Evolutionary conservation across 2,113 vertebrate species (phyloP).

Genomic region (Acrocephalus arundinaceus): DNA sequence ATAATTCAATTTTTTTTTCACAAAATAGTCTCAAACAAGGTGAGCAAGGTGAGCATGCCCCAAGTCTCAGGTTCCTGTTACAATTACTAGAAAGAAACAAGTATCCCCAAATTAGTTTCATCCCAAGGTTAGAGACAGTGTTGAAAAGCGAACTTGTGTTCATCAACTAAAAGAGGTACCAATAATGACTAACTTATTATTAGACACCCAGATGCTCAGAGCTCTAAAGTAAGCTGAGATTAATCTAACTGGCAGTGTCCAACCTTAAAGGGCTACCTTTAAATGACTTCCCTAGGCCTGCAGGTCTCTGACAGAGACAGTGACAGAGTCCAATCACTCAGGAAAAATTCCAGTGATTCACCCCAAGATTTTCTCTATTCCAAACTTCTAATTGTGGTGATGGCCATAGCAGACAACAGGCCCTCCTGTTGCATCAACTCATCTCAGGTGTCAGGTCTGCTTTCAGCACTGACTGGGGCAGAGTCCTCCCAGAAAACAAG

Average conservation of each 20-base stretch:
- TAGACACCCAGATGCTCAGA: neutral
- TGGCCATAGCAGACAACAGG: rapidly evolving
- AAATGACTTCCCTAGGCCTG: neutral
- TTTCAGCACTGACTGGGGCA: neutral
- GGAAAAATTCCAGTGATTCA: neutral
- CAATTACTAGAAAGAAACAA: neutral
- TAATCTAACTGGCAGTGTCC: neutral
- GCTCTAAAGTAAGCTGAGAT: neutral
- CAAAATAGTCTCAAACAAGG: neutral
- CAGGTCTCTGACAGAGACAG: neutral
- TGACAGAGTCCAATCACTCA: neutral
- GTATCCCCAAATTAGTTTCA: neutral
- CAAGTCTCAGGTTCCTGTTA: neutral
- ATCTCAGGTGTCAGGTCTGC: neutral
- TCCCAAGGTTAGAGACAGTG: neutral
- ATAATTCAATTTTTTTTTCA: neutral
- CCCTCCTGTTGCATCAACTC: rapidly evolving
- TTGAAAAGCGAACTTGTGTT: neutral
- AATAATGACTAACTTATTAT: neutral
- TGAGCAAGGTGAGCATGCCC: neutral
- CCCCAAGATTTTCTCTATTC: neutral
- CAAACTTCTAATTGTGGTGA: neutral
- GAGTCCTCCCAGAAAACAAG: neutral
- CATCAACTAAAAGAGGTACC: neutral
- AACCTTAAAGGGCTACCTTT: neutral